Evolutionary conservation across 92 coral and sea anemone species (phyloP).

Genomic region (Palythoa grandiflora): DNA sequence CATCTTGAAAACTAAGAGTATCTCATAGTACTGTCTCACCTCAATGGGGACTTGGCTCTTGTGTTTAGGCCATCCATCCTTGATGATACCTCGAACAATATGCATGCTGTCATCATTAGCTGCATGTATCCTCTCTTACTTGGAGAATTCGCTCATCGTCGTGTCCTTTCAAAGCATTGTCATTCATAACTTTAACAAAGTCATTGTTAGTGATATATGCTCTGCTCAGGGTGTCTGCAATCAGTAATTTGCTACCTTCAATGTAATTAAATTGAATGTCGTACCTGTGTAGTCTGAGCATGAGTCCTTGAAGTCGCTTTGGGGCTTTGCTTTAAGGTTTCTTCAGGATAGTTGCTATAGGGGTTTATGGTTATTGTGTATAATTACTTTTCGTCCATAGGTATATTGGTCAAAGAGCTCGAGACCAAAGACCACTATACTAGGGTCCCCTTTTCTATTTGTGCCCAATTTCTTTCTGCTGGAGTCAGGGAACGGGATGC

Average conservation of each 20-base stretch:
- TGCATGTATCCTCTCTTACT: conserved; percentile 37
- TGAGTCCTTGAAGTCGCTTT: conserved; percentile 7
- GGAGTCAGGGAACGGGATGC: not conserved
- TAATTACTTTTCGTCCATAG: not conserved
- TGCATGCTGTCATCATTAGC: conserved; percentile 13
- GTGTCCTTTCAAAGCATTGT: not conserved
- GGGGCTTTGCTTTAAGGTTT: conserved; percentile 29
- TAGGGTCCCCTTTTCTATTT: conserved; percentile 27
- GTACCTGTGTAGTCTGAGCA: not conserved
- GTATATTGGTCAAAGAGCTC: conserved; percentile 34
- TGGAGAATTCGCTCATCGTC: conserved; percentile 23
- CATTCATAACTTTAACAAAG: not conserved
- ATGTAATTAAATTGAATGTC: conserved; percentile 4
- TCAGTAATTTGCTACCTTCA: not conserved
- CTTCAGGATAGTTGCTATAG: not conserved
- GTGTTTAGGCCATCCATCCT: no score
- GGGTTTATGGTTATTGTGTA: conserved; percentile 11
- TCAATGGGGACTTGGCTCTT: not conserved
- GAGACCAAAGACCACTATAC: not conserved
- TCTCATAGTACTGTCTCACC: conserved; percentile 14
- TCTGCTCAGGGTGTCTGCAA: conserved; percentile 38
- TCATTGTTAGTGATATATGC: not conserved
- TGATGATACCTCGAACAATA: not conserved
- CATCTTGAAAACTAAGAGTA: not conserved
- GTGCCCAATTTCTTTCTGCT: conserved; percentile 24